These are phyloP conservation scores for Rhagonycha fulva DNA, from an alignment of 2,888 invertebrate genomes.

Conservation along the genomic window DNA sequence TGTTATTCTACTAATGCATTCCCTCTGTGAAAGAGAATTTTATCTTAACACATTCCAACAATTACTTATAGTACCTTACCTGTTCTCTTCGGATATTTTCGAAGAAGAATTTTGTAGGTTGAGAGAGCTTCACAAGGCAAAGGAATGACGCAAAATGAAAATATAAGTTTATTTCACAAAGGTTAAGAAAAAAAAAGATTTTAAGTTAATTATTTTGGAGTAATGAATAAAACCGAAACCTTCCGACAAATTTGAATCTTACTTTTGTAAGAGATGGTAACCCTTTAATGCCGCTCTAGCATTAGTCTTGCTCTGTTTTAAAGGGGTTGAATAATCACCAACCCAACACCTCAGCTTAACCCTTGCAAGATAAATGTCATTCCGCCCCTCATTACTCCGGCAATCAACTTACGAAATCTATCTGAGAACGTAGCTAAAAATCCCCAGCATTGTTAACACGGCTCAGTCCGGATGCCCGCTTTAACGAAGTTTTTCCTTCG, in stretches of 20 bases:
- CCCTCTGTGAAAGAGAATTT: conserved; percentile 49
- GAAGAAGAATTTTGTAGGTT: neutral
- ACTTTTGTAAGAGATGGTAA: conserved; percentile 34
- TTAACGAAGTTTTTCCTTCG: conserved; percentile 51
- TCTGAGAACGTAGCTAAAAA: conserved; percentile 46
- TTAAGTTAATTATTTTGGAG: neutral
- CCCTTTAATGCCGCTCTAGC: conserved; percentile 52
- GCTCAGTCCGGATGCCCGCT: conserved; percentile 31
- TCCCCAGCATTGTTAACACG: conserved; percentile 50
- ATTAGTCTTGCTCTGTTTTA: conserved; percentile 55
- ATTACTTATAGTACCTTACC: conserved; percentile 24
- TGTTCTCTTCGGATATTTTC: conserved; percentile 15
- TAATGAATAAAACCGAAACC: neutral
- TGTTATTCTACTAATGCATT: conserved; percentile 52
- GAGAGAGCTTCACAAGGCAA: neutral
- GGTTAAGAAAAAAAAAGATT: neutral
- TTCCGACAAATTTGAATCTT: conserved; percentile 3
- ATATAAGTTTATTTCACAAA: neutral
- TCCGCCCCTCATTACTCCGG: conserved; percentile 52
- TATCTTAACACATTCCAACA: conserved; percentile 38
- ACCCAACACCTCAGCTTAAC: conserved; percentile 51
- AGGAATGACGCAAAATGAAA: neutral
- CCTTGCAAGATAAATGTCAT: conserved; percentile 56
- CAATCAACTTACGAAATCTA: conserved; percentile 50
- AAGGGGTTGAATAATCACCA: conserved; percentile 55